phyloP scores from a whole-genome alignment of 2,888 invertebrate species.

The Callosobruchus maculatus region DNA sequence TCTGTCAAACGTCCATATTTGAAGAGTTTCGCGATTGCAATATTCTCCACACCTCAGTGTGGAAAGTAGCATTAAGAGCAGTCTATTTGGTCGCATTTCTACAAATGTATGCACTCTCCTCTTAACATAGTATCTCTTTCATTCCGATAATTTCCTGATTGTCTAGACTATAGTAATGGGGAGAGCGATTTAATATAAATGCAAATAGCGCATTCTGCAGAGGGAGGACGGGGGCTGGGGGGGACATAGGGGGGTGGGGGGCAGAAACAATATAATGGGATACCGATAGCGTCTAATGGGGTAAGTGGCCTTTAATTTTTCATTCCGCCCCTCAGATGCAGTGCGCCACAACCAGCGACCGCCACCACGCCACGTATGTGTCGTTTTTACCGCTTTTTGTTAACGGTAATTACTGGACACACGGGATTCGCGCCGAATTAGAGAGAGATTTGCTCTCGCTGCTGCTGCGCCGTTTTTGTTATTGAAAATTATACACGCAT shows the following conservation, averaged over 20 bases:
- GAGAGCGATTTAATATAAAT: background rate
- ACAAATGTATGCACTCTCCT: background rate
- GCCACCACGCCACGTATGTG: background rate
- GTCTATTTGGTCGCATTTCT: background rate
- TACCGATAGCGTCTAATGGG: conserved; percentile 19
- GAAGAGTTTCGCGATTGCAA: too few species aligned
- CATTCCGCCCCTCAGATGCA: conserved; percentile 6
- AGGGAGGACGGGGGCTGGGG: background rate
- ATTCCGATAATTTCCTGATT: background rate
- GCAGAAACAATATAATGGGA: conserved; percentile 20
- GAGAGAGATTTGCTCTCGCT: background rate
- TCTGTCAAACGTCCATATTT: too few species aligned
- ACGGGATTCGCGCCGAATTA: background rate
- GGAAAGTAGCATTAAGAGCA: background rate
- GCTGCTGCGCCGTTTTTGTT: background rate
- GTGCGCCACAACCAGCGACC: background rate
- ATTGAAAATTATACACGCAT: background rate
- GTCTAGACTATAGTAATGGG: background rate
- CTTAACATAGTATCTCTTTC: background rate
- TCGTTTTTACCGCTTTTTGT: background rate
- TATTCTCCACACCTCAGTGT: too few species aligned
- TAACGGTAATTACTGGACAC: background rate
- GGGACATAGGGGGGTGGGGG: conserved; percentile 6
- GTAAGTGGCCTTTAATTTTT: conserved; percentile 13
- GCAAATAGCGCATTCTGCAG: background rate